Conservation (phyloP, 2,888 invertebrate genomes). For the Dasypogon diadema region DNA sequence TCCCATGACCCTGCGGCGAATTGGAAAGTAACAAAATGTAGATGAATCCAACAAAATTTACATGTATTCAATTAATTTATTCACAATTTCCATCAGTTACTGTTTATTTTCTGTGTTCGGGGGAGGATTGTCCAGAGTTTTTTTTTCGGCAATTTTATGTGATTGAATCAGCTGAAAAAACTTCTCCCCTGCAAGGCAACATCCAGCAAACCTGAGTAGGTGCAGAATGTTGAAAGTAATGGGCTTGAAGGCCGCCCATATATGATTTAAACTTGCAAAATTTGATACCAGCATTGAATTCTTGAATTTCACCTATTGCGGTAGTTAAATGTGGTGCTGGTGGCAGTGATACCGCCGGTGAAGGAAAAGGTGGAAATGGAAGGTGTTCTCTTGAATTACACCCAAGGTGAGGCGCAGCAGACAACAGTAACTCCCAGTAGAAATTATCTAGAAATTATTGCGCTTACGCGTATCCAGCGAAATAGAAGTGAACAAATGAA, state of each 20-base stretch:
- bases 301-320: slow-evolving; percentile 37
- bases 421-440: not conserved
- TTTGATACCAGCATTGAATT: slow-evolving; percentile 2
- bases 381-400: slow-evolving; percentile 29
- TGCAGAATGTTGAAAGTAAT: slow-evolving; percentile 8
- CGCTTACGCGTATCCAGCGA: slow-evolving; percentile 5
- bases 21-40: not conserved
- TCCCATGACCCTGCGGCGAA: not conserved
- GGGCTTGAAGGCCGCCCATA: slow-evolving; percentile 37
- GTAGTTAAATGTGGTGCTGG: slow-evolving; percentile 13
- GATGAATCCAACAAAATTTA: not conserved
- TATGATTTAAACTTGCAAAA: not conserved
- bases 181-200: not conserved
- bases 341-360: not conserved
- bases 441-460: slow-evolving; percentile 15
- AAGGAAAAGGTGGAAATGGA: slow-evolving; percentile 25
- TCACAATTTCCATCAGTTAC: slow-evolving; percentile 4
- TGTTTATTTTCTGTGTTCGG: too few relatives aligned
- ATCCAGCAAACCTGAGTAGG: not conserved
- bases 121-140: slow-evolving; percentile 2
- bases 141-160: not conserved
- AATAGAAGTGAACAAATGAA: slow-evolving; percentile 21
- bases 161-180: not conserved
- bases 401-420: slow-evolving; percentile 25
- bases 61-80: slow-evolving; percentile 9